Base-by-base conservation (phyloP, 2,113 vertebrate species). In the Alligator sinensis region DNA sequence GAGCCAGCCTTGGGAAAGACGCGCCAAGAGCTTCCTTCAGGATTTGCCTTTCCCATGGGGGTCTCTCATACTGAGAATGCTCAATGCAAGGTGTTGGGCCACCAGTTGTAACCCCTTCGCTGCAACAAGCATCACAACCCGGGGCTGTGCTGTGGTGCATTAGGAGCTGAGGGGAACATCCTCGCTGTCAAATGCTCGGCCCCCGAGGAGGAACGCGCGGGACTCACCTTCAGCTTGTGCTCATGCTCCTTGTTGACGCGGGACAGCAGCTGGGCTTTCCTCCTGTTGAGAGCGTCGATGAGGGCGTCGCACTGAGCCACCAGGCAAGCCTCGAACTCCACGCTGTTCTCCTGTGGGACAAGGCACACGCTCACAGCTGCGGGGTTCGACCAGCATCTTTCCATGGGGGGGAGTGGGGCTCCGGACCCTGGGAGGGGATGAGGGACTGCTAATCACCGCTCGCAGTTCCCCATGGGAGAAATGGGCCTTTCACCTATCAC, bases 251-350 rank as follows among this genome's bases (percentile, higher is more conserved):
- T 99, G 97, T 99, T 99, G 70, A 99, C 99, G 1, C 99, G 98
- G 25, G 99, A 96, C 77, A 99, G 98, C 94, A 99, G 98, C 97
- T 99, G 99, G 47, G 99, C 99, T 97, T 99, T 99, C 91, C 99
- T 98, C 55, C 99, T 97, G 97, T 99, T 99, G 88, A 99, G 98
- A 68, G 99, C 99, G 0, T 99, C 99, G 1, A 99, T 99, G 91
- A 99, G 99, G 54, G 99, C 99, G 0, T 99, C 99, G n/a, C 99
- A 99, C 95, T 99, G 99, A 16, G 99, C 99, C 82, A 99, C 99
- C 96, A 99, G 96, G 93, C 99, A 99, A 27, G 99, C 99, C 91
- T 99, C 99, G 1, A 99, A 99, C 98, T 99, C 99, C 97, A 99
- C 99, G 0, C 99, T 99, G 96, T 99, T 99, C 98, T 99, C 99